Evolutionary conservation across 2,113 vertebrate species (phyloP), one percentile per base, ranked within the genome.

Genomic region (Hemicordylus capensis): DNA sequence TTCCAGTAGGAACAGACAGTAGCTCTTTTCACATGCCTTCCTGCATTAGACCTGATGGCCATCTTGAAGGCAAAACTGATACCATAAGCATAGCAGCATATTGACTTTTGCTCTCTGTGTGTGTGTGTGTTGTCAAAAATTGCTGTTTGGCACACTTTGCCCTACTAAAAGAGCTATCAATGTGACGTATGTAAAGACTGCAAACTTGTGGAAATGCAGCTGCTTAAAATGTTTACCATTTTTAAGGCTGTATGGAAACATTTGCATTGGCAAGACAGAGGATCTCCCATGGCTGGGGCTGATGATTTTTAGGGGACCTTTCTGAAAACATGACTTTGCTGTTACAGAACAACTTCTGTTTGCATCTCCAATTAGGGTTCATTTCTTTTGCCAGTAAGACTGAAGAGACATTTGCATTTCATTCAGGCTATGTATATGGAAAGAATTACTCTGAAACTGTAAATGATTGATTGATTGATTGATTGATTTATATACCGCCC

Each of bases 391-490:
- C 61, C 73, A 76, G 19, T 67, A 42, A 66, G 26, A 56, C 22
- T 76, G 46, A 76, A 26, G 61, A 54, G 26, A 64, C n/a, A 19
- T 63, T 75, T 51, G 59, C 34, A 76, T 84, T 76, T 76, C 39
- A 54, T 24, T 73, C 12, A 46, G 42, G 56, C 56, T 9, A 15
- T 34, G 20, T 51, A 76, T 34, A 75, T 84, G 82, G 82, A 84
- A 84, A 76, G 24, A 76, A 54, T 54, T 51, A 64, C 73, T 51
- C 72, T 64, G 59, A 51, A 84, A 51, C 76, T 75, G 54, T 76
- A 72, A 56, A n/a, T n/a, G n/a, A n/a, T n/a, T n/a, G n/a, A n/a
- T n/a, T n/a, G n/a, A n/a, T n/a, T n/a, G n/a, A n/a, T n/a, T n/a
- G n/a, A n/a, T n/a, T n/a, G n/a, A n/a, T n/a, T n/a, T n/a, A n/a